Conservation (phyloP, 2,113 vertebrate species). For the Ctenodactylus gundi region DNA sequence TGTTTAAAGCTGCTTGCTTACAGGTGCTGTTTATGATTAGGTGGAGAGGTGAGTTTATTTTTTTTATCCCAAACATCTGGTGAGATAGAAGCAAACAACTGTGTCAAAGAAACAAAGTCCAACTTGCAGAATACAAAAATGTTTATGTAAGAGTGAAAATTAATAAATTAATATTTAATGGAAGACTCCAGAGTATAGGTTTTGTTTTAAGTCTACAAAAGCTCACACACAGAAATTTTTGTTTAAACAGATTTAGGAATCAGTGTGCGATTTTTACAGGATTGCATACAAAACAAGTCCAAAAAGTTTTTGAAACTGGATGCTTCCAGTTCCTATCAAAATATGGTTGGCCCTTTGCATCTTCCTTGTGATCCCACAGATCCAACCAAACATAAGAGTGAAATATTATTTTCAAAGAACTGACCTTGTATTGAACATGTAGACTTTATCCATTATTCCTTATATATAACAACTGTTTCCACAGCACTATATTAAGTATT, state of each 20-base stretch:
- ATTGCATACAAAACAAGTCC: background rate
- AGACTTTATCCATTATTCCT: background rate
- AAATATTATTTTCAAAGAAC: background rate
- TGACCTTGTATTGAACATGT: background rate
- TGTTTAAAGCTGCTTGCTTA: background rate
- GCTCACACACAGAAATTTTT: background rate
- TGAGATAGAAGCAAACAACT: background rate
- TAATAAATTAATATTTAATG: background rate
- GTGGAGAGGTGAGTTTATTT: background rate
- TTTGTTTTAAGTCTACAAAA: background rate
- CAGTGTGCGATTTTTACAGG: background rate
- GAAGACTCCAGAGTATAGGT: background rate
- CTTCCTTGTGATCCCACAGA: background rate
- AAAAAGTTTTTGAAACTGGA: background rate
- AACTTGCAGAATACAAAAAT: constrained; percentile 25
- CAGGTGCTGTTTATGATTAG: background rate
- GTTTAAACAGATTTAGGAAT: constrained; percentile 29
- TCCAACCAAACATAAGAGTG: background rate
- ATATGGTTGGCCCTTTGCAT: background rate
- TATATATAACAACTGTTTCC: background rate
- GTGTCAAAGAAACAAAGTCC: constrained; percentile 37
- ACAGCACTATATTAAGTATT: background rate
- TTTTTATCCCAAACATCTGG: background rate
- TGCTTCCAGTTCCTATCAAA: background rate
- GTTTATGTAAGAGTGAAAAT: constrained; percentile 35